Conservation (phyloP, 1,140 invertebrate species). For the Uloborus diversus region DNA sequence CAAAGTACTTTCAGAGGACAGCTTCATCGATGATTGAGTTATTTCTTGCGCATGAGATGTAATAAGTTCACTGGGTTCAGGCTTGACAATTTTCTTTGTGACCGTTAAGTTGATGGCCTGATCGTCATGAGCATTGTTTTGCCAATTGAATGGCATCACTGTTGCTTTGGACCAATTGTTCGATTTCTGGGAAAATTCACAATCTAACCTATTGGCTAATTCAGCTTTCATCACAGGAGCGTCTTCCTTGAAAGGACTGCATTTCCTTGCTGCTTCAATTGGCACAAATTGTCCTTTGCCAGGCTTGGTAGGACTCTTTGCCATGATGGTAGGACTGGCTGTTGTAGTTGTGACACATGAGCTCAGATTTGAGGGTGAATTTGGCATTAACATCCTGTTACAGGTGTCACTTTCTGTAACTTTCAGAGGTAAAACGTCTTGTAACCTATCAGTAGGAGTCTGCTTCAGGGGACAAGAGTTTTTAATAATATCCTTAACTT, state of each 20-base stretch:
- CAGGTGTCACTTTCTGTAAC: not conserved
- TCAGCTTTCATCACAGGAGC: conserved; percentile 42
- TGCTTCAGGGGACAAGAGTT: conserved; percentile 12
- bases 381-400: conserved; percentile 5
- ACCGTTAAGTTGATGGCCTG: conserved; percentile 52
- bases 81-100: conserved; percentile 32
- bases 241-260: not conserved
- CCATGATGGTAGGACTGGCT: conserved; percentile 6
- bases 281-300: not conserved
- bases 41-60: not conserved
- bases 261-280: not conserved
- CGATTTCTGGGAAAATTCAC: conserved; percentile 48
- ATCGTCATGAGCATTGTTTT: conserved; percentile 38
- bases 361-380: conserved; percentile 1
- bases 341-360: conserved; percentile 2
- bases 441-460: not conserved
- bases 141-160: conserved; percentile 45
- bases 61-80: conserved; percentile 8
- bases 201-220: conserved; percentile 6
- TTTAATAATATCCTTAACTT: conserved; percentile 36
- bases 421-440: conserved; percentile 10
- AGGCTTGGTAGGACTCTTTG: not conserved
- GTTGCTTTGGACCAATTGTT: conserved; percentile 42
- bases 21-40: not conserved
- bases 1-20: conserved; percentile 1